Evolutionary conservation across 2,113 vertebrate genomes (phyloP), one percentile per base, ranked within the genome.

Genomic region (Pachycephala philippinensis): DNA sequence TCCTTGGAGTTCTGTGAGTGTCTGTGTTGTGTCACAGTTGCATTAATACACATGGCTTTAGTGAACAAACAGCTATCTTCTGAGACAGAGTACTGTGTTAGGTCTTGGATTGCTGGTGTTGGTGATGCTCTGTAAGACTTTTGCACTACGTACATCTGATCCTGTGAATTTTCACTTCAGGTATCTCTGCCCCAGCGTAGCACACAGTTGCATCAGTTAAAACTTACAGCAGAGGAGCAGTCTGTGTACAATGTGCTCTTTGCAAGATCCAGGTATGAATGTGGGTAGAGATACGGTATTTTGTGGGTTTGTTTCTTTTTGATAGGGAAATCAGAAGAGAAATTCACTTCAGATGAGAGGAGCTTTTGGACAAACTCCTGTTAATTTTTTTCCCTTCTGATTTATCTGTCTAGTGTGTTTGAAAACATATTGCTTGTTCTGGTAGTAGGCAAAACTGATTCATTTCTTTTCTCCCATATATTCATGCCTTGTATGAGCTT

Each of bases 241-340:
- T 93, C 98, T 8, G 98, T 99, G 42, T 99, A 99, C 35, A 98
- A 98, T 16, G 98, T 99, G 61, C 97, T 99, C 40, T 99, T 99
- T 84, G 98, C 98, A 82, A 98, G 98, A 68, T 99, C 99, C 82
- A 99, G 98, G 99, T 99, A 97, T 37, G 89, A 92, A 60, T 37
- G 30, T 76, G 66, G 57, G 27, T 64, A 60, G 75, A 40, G 52
- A 57, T 9, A 27, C 0, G 6, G 7, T 50, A 12, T 69, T 82
- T 47, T 47, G 35, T 84, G 45, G 3, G 3, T 77, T 89, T 79
- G 31, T 79, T 89, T 93, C 65, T 56, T 69, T 10, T 6, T 40
- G 13, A 2, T 70, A 5, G 13, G 52, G 72, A 84, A 81, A 74
- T 78, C 7, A 19, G 52, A 72, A 40, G 54, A 72, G 26, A 37